Evolutionary conservation across 2,888 invertebrate genomes (phyloP).

Genomic region (Thera britannica): DNA sequence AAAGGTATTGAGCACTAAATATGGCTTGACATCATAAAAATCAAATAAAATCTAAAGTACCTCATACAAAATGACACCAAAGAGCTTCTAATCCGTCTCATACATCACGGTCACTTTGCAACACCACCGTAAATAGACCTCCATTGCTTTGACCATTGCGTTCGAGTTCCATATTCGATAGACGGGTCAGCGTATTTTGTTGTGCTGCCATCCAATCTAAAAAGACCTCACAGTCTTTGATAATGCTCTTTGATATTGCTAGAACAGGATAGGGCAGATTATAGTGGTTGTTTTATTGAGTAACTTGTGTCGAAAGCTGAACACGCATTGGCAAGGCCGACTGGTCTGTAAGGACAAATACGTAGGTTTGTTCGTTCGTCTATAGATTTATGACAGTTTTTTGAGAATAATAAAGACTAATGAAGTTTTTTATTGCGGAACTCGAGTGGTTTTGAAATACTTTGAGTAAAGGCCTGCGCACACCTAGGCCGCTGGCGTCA

Average conservation of each 20-base stretch:
- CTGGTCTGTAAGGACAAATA: slow-evolving; percentile 65
- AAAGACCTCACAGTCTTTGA: slow-evolving; percentile 34
- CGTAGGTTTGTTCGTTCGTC: slow-evolving; percentile 15
- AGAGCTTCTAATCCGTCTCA: slow-evolving; percentile 39
- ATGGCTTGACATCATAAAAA: slow-evolving; percentile 6
- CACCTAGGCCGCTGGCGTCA: too few relatives aligned
- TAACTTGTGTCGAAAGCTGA: slow-evolving; percentile 70
- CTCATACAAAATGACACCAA: slow-evolving; percentile 30
- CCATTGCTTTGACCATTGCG: slow-evolving; percentile 30
- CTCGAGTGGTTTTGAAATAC: slow-evolving; percentile 4
- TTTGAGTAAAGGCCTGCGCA: not conserved
- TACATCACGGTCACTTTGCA: slow-evolving; percentile 39
- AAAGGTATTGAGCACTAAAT: not conserved
- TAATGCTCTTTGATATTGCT: slow-evolving; percentile 27
- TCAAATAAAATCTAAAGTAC: slow-evolving; percentile 5
- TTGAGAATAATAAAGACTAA: slow-evolving; percentile 2
- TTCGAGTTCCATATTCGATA: slow-evolving; percentile 38
- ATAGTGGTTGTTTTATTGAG: slow-evolving; percentile 54
- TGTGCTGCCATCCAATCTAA: slow-evolving; percentile 28
- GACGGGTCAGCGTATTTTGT: slow-evolving; percentile 47
- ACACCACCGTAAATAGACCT: slow-evolving; percentile 44
- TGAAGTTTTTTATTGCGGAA: slow-evolving; percentile 18
- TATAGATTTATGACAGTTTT: slow-evolving; percentile 27
- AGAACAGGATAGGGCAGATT: slow-evolving; percentile 33
- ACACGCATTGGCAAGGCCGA: slow-evolving; percentile 66